Conservation (phyloP, 1,140 invertebrate genomes). For the Drosophila ogumai region DNA sequence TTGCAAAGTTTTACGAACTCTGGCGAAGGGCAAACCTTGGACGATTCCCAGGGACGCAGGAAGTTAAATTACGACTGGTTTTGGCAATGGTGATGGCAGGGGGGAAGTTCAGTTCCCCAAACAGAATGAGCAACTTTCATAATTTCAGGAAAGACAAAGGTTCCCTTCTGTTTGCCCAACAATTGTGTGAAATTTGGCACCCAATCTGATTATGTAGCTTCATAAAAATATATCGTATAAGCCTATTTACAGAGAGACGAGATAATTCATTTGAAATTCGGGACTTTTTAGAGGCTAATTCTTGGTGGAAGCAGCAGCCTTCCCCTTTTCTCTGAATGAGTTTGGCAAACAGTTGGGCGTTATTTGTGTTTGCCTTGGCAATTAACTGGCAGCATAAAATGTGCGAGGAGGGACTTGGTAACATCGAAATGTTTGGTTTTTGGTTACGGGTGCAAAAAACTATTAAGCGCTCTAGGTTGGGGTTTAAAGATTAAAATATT, state of each 20-base stretch:
- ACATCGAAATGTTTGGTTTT: constrained; percentile 7
- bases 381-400: constrained; percentile 51
- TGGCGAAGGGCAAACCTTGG: constrained; percentile 63
- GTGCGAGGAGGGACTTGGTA: constrained; percentile 35
- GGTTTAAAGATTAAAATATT: not conserved
- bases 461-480: not conserved
- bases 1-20: constrained; percentile 56
- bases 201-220: constrained; percentile 13
- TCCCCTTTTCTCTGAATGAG: not conserved
- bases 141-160: constrained; percentile 43
- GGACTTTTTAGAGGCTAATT: constrained; percentile 23
- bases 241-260: constrained; percentile 5
- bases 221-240: constrained; percentile 4
- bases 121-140: constrained; percentile 54
- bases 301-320: not conserved
- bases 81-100: not conserved
- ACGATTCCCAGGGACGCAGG: constrained; percentile 62
- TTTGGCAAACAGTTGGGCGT: constrained; percentile 26
- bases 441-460: constrained; percentile 6
- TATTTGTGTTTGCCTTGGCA: constrained; percentile 38
- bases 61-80: constrained; percentile 65
- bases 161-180: constrained; percentile 31
- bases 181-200: constrained; percentile 50
- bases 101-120: constrained; percentile 9
- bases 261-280: constrained; percentile 27